These are phyloP conservation scores for Casuarius casuarius DNA, from an alignment of 2,113 vertebrate species.

Conservation along the genomic window DNA sequence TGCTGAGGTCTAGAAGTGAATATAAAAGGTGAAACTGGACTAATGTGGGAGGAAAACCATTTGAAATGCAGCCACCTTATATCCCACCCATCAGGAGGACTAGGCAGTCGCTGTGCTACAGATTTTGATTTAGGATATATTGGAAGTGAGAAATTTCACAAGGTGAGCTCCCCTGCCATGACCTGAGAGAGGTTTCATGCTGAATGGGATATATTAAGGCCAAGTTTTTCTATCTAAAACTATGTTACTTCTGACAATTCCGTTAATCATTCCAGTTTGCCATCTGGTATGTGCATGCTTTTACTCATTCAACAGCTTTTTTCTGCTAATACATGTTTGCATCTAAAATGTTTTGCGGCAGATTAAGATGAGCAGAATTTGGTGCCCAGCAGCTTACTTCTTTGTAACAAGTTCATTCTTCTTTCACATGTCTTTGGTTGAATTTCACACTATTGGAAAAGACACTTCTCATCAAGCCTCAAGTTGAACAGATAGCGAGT, in stretches of 20 bases:
- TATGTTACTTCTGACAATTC: neutral
- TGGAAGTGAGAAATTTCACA: neutral
- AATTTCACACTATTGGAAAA: neutral
- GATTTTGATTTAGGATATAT: neutral
- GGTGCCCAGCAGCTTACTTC: neutral
- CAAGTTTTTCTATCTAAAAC: neutral
- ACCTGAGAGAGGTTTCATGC: neutral
- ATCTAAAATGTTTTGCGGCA: neutral
- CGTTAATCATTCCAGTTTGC: neutral
- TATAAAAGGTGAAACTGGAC: neutral
- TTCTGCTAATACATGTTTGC: neutral
- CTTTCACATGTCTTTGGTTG: neutral
- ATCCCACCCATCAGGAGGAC: neutral
- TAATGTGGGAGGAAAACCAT: neutral
- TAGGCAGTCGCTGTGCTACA: fast-evolving
- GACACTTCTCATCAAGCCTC: neutral
- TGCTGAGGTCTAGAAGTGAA: neutral
- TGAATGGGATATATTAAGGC: neutral
- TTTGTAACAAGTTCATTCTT: neutral
- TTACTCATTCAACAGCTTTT: neutral
- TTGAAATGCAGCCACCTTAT: neutral
- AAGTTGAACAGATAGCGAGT: neutral
- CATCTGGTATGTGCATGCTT: constrained; percentile 32
- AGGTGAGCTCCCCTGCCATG: neutral
- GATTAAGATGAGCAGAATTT: neutral